These are phyloP conservation scores for Tetanocera ferruginea DNA, from an alignment of 2,888 invertebrate species.

Conservation along the genomic window DNA sequence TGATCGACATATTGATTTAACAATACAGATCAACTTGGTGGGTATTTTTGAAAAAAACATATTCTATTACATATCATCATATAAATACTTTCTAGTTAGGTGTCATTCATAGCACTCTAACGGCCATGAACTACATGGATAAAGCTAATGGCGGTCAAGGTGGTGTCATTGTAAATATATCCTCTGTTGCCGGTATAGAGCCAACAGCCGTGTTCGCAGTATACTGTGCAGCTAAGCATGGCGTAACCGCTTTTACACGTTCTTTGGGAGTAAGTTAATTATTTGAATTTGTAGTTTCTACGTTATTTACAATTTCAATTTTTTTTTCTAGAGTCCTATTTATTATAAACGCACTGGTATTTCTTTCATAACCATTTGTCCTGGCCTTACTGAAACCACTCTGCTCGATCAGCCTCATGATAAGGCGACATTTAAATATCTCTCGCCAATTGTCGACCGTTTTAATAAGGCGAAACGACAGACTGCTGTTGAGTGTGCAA, in stretches of 20 bases:
- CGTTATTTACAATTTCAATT: no score
- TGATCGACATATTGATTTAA: slow-evolving; percentile 57
- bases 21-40: slow-evolving; percentile 71
- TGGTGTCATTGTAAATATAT: slow-evolving; percentile 67
- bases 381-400: slow-evolving; percentile 57
- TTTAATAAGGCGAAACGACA: slow-evolving; percentile 53
- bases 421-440: slow-evolving; percentile 54
- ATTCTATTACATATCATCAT: background rate
- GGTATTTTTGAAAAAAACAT: slow-evolving; percentile 14
- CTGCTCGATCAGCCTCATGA: slow-evolving; percentile 51
- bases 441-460: slow-evolving; percentile 40
- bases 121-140: slow-evolving; percentile 67
- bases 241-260: slow-evolving; percentile 66
- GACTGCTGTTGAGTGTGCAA: slow-evolving; percentile 56
- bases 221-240: slow-evolving; percentile 68
- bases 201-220: slow-evolving; percentile 57
- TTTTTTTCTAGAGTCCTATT: slow-evolving; percentile 48
- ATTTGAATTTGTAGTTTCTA: no score
- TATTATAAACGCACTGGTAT: slow-evolving; percentile 54
- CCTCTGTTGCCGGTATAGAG: slow-evolving; percentile 63
- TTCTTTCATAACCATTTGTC: slow-evolving; percentile 59
- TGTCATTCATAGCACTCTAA: slow-evolving; percentile 67
- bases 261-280: slow-evolving; percentile 59
- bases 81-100: slow-evolving; percentile 64
- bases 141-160: slow-evolving; percentile 66